Base-by-base conservation (phyloP, 2,888 invertebrate genomes). In the Gnatocerus cornutus region DNA sequence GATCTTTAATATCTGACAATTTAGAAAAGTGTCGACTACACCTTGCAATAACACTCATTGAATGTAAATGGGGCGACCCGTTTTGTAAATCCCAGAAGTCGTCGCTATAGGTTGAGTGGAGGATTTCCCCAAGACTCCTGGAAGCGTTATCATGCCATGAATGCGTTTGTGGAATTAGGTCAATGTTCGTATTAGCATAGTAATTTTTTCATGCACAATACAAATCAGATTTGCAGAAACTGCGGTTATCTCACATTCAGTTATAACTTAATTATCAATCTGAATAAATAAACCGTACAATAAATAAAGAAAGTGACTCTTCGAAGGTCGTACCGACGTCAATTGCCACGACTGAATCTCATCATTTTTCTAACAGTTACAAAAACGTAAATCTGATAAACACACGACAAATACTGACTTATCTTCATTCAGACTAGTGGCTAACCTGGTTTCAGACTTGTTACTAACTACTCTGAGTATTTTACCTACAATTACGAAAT, bases 381-480 rank as follows among this genome's bases (percentile, higher is more conserved):
- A 33, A 48, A 65, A 65, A 30, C 55, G 65, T 48, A 29, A 39
- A 63, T 16, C n/a, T 46, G 10, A 37, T 65, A 55, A 63, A 41
- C 33, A 33, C 9, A 7, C 16, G 10, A 27, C 52, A 65, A 65
- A 65, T 65, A 65, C 56, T 65, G 21, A 65, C 53, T 62, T 62
- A 21, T 21, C 21, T 61, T 50, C 52, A 29, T 58, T 43, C 43
- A 33, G 16, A 29, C 12, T 10, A 7, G 9, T 37, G 5, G 43
- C 13, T 56, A 65, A 65, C 65, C 65, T 56, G 56, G 65, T 65
- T 65, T 65, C 65, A 21, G 1, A 16, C 65, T 56, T 16, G 45
- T 56, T 55, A 48, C 39, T 37, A 9, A 45, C 7, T 27, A 41
- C 41, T 64, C 52, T 45, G n/a, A 53, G 43, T 64, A 53, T 56